Evolutionary conservation across 2,888 invertebrate species (phyloP).

Genomic region (Protula sp.): DNA sequence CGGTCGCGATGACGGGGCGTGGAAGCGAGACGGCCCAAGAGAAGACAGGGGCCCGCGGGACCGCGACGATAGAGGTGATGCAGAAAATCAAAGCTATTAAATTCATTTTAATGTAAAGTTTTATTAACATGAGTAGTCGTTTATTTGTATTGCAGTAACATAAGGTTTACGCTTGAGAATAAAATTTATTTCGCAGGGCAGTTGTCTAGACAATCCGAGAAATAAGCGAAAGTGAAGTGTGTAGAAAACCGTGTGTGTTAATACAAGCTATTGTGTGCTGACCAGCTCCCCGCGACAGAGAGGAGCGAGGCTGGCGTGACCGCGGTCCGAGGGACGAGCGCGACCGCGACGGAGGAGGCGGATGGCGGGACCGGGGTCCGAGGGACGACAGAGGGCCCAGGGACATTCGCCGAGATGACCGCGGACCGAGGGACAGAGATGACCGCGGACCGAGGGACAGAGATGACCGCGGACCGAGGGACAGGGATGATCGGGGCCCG

Average conservation of each 20-base stretch:
- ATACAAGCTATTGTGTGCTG: too few species aligned
- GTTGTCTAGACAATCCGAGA: too few species aligned
- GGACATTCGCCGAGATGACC: background rate
- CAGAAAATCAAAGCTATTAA: too few species aligned
- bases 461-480: background rate
- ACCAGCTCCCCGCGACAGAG: too few species aligned
- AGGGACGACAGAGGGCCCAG: conserved; percentile 12
- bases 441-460: conserved; percentile 11
- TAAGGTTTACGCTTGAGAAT: too few species aligned
- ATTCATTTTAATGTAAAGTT: too few species aligned
- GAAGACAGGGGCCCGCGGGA: conserved; percentile 11
- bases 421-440: conserved; percentile 11
- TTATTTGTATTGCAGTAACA: too few species aligned
- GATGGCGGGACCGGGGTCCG: conserved; percentile 9
- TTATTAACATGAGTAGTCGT: too few species aligned
- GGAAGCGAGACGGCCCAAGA: conserved; percentile 6
- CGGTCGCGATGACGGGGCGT: conserved; percentile 2
- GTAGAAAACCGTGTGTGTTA: too few species aligned
- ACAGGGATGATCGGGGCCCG: conserved; percentile 2
- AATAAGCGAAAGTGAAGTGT: too few species aligned
- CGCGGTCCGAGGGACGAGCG: background rate
- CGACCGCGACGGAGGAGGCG: background rate
- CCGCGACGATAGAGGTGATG: too few species aligned
- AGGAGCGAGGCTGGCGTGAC: conserved; percentile 4
- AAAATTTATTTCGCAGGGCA: too few species aligned